Evolutionary conservation across 2,888 invertebrate genomes (phyloP), one percentile per base, ranked within the genome.

Genomic region (Elysia crispata): DNA sequence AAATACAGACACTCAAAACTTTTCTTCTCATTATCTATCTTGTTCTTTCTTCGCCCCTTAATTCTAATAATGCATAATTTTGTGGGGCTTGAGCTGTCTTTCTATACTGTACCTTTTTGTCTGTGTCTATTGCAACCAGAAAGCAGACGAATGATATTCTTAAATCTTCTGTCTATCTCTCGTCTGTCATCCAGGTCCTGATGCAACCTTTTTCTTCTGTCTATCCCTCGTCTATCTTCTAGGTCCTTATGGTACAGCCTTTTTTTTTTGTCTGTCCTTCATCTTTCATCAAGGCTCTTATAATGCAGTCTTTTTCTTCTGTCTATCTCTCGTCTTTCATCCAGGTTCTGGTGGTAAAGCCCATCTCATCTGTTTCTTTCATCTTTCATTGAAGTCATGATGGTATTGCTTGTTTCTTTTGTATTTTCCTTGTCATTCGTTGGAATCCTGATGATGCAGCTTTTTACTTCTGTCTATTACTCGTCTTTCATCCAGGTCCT

Each of bases 201-300:
- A 60, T 60, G 23, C 60, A 23, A 23, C 60, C 20, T 60, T 60
- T 60, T 60, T 60, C 74, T 79, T 64, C 79, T 79, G 79, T 79
- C 79, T 79, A 66, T 79, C 73, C 20, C 78, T 78, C 73, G 64
- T 73, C 73, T 78, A 23, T 72, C 64, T 72, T 78, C 50, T 33
- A 70, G 69, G 33, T 77, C n/a, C 62, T 60, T 15, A 60, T 30
- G 54, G 28, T n/a, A 60, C 41, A 31, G 70, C 13, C n/a, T 41
- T 41, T 41, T 41, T 41, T 11, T 41, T 11, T 50, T 76, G 50
- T 54, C 28, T 41, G 31, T 60, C 23, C 31, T 8, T 67, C 30
- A 25, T 67, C 20, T 28, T 67, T 25, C 25, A 28, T 28, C 67
- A 18, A 67, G 23, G 25, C 25, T 18, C 25, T 30, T 25, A 23